A percentile compares a stretch with the other conserved stretches of the same genome.
phyloP scores from a whole-genome alignment of 2,113 vertebrate species.

The Etheostoma cragini region DNA sequence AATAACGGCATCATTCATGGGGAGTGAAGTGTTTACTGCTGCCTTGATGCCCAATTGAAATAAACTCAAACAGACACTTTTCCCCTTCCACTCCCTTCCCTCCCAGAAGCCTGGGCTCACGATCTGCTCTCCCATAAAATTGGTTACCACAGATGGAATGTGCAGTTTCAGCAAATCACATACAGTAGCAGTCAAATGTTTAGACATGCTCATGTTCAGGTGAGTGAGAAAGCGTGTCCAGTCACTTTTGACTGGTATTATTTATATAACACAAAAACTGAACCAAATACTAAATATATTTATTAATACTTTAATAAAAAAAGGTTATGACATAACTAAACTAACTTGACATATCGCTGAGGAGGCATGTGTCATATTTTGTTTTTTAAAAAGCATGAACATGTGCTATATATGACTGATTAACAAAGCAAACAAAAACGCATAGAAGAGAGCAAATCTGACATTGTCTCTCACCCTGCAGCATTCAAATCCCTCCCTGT shows the following conservation, averaged over 20 bases:
- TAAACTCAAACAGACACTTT: constrained; percentile 15
- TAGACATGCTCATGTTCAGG: no score
- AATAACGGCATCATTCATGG: neutral
- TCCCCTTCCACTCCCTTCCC: constrained; percentile 6
- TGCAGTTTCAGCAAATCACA: constrained; percentile 39
- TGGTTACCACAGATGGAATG: constrained; percentile 18
- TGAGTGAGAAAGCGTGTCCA: no score
- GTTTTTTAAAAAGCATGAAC: neutral
- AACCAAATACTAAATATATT: neutral
- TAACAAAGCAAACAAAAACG: neutral
- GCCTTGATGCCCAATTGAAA: neutral
- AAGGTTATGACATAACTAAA: neutral
- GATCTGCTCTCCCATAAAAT: constrained; percentile 17
- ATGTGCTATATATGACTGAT: neutral
- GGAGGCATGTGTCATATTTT: no score
- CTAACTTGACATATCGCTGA: neutral
- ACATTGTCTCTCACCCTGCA: neutral
- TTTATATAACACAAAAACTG: no score
- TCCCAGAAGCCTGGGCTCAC: neutral
- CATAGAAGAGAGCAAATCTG: neutral
- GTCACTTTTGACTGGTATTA: no score
- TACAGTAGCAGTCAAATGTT: no score
- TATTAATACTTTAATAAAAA: neutral
- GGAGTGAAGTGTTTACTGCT: neutral
- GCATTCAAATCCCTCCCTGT: constrained; percentile 1